Base-by-base conservation (phyloP, 2,113 vertebrate genomes). In the Ophiodon elongatus region DNA sequence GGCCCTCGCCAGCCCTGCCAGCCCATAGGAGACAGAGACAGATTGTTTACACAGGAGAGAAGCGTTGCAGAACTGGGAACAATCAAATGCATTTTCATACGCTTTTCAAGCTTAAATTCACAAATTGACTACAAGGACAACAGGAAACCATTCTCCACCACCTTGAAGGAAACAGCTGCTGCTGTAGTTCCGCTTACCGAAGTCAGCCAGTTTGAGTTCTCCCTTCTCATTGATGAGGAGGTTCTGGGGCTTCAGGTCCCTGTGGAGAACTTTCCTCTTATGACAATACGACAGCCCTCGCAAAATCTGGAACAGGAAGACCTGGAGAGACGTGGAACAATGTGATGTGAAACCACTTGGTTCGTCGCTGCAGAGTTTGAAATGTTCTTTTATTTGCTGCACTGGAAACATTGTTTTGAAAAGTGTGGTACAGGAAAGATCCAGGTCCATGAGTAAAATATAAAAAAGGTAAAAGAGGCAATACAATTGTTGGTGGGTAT, bases 161-260 rank as follows among this genome's bases (percentile, higher is more conserved):
- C 41, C 6, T 35, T 47, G 3, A 65, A 39, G 17, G 31, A 37
- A 60, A 31, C 41, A 52, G 64, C 39, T 43, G 11, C n/a, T 79
- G 47, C 8, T 23, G 13, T 3, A 2, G 27, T 10, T 29, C 47
- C 75, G 66, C 95, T 80, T 95, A 99, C 98, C 98, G 75, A 99
- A 99, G 89, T 99, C 98, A 54, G 98, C 98, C 73, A 99, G 95
- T 91, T 99, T 99, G 82, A 99, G 95, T 83, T 99, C 98, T 85
- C 98, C 98, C 88, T 94, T 96, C 88, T 99, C 98, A 72, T 99
- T 99, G 88, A 99, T 99, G 39, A 99, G 96, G 35, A 99, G 96
- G 93, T 99, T 99, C 93, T 99, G 98, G 0, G 98, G 98, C 94
- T 99, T 99, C 91, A 99, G 95, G 91, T 99, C 98, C 83, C 98